Conservation (phyloP, 2,797 vertebrate genomes). For the Arctocebus calabarensis region DNA sequence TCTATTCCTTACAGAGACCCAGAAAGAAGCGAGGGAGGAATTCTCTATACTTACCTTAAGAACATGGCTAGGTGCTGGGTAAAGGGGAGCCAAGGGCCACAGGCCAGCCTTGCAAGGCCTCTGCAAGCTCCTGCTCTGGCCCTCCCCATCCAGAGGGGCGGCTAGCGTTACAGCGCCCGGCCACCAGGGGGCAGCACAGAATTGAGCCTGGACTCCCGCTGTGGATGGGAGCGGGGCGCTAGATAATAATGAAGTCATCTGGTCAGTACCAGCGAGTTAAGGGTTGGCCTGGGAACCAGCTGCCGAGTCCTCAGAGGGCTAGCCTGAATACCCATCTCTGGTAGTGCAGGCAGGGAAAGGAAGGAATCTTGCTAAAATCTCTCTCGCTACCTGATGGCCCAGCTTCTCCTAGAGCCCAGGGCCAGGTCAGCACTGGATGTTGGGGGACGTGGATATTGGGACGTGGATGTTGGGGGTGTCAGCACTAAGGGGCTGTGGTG, state of each 20-base stretch:
- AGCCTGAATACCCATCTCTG: background rate
- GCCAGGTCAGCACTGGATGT: background rate
- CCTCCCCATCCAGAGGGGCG: background rate
- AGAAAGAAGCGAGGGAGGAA: background rate
- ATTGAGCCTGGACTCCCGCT: conserved; percentile 10
- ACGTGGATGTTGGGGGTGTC: background rate
- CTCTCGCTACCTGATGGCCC: too few relatives aligned
- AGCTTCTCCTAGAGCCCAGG: background rate
- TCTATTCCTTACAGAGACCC: background rate
- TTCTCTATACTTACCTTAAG: background rate
- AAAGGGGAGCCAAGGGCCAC: background rate
- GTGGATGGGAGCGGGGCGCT: conserved; percentile 22
- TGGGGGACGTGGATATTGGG: background rate
- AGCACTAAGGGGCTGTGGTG: background rate
- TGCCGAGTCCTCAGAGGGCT: background rate
- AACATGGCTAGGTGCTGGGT: background rate
- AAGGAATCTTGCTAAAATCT: background rate
- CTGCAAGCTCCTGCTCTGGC: background rate
- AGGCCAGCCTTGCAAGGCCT: background rate
- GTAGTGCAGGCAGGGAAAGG: background rate
- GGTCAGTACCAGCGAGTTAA: conserved; percentile 22
- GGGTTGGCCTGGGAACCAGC: background rate
- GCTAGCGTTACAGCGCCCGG: background rate
- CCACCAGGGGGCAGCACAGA: conserved; percentile 72
- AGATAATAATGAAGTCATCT: conserved; percentile 46